Percentiles rank a stretch among this genome's conserved stretches.
phyloP scores from a whole-genome alignment of 92 coral and sea anemone species.

The Bergia sp. region DNA sequence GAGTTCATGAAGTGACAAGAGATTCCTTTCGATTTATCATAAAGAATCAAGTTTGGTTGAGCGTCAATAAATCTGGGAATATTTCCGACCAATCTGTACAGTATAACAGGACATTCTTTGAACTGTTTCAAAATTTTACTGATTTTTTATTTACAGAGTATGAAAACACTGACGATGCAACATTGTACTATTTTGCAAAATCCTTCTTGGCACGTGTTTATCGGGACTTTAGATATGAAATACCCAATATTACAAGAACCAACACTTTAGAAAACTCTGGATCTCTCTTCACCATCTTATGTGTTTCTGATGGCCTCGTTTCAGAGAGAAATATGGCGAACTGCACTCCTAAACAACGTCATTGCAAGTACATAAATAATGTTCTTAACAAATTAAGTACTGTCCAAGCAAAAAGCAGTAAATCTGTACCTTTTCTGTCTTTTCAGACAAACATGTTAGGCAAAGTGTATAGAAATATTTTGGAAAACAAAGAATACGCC shows the following conservation, averaged over 20 bases:
- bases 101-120: neutral
- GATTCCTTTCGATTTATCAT: neutral
- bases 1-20: neutral
- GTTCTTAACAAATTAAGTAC: too few species aligned
- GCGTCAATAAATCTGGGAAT: neutral
- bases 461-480: too few species aligned
- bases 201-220: slow-evolving; percentile 2
- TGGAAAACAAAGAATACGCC: too few species aligned
- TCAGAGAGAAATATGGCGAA: neutral
- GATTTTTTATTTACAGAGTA: neutral
- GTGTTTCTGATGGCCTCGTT: neutral
- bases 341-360: neutral
- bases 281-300: neutral
- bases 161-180: neutral
- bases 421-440: too few species aligned
- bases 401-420: too few species aligned
- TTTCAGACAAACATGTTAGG: too few species aligned
- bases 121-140: neutral
- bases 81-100: too few species aligned
- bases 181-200: neutral
- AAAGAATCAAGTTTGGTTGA: neutral
- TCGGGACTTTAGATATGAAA: neutral
- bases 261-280: neutral
- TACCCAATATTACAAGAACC: neutral
- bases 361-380: neutral